phyloP scores from a whole-genome alignment of 2,888 invertebrate genomes.

The Thumatha senex region DNA sequence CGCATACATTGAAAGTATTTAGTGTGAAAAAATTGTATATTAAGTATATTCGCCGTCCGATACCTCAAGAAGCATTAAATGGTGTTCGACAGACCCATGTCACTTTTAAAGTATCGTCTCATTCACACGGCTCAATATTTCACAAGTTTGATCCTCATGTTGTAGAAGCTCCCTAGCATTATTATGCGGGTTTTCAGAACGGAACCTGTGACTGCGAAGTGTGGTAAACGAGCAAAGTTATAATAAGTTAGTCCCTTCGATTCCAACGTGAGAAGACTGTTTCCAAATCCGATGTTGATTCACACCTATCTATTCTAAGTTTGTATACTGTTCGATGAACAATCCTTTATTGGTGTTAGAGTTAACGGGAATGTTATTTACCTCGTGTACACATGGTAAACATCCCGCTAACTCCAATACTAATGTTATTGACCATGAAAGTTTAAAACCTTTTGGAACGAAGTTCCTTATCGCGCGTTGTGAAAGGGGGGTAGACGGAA shows the following conservation, averaged over 20 bases:
- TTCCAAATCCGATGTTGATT: constrained; percentile 57
- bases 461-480: no score
- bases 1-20: constrained; percentile 10
- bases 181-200: constrained; percentile 67
- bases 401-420: no score
- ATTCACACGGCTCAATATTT: constrained; percentile 61
- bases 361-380: no score
- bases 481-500: no score
- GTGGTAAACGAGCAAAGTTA: constrained; percentile 75
- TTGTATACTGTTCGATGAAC: no score
- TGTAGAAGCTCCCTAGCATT: constrained; percentile 60
- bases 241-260: constrained; percentile 72
- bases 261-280: constrained; percentile 56
- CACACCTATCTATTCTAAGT: constrained; percentile 21
- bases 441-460: no score
- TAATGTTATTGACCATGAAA: no score
- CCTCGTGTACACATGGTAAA: no score
- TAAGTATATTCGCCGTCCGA: constrained; percentile 42
- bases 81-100: constrained; percentile 53
- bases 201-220: constrained; percentile 60
- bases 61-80: constrained; percentile 49
- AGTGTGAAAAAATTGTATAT: constrained; percentile 7
- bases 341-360: no score
- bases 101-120: constrained; percentile 50
- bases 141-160: constrained; percentile 56